Base-by-base conservation (phyloP, 1,140 invertebrate species). In the Brachionus koreanus region DNA sequence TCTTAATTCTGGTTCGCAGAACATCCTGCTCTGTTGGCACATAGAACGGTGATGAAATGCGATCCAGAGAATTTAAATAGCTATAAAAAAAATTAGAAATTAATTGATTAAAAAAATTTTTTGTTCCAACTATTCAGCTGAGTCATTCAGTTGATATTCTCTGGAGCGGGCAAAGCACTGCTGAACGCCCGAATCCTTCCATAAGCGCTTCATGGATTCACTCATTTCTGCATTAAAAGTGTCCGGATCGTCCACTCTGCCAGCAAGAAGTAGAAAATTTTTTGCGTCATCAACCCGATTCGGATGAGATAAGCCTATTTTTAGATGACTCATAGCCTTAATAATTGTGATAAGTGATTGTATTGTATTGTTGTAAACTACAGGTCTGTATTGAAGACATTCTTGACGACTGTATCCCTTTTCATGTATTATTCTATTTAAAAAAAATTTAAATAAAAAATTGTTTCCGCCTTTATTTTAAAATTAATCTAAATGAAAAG, bases 81-180 rank as follows among this genome's bases (percentile, higher is more conserved):
- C 99, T 97, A 84, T 93, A 94, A 85, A 97, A 97, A 97, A 90
- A 98, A 99, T 90, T 98, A 39, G 4, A 46, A 46, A 25, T 29
- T 46, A 3, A 46, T 46, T 74, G 43, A 7, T 10, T 19, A 74
- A n/a, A n/a, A n/a, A n/a, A n/a, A 23, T 23, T 95, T 33, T 43
- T 61, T 10, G 6, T 13, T 93, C 94, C 92, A 90, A 98, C 95
- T 99, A 99, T 93, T 99, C 98, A 88, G 97, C 97, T 91, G 97
- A 98, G 91, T 99, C 97, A 88, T 99, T 98, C 86, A 99, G 92
- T 91, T 99, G 97, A 91, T 98, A 99, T 91, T 99, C 97, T 90
- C 98, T 97, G 88, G 95, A 96, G 87, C 97, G 92, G 88, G 98
- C 95, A 90, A 93, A 99, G 85, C 95, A 97, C 82, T 91, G 89